Evolutionary conservation across 2,888 invertebrate species (phyloP).

Genomic region (Nomada ruficornis): DNA sequence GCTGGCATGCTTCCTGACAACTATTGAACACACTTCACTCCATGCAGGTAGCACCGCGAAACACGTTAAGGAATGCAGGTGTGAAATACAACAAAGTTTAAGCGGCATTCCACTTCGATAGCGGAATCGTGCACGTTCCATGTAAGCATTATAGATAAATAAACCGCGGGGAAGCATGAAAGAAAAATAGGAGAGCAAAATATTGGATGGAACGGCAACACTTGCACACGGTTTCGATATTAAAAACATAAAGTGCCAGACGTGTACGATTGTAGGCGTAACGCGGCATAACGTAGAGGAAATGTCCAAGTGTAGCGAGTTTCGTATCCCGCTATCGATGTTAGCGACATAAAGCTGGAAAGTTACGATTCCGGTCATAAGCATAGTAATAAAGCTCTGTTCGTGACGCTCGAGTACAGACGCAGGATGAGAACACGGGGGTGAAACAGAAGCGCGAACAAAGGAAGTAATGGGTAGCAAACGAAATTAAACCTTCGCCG

Average conservation of each 20-base stretch:
- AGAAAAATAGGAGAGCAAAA: not conserved
- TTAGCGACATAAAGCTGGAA: conserved; percentile 20
- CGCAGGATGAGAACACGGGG: not conserved
- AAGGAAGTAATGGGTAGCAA: conserved; percentile 47
- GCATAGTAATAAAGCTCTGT: conserved; percentile 47
- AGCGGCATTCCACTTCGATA: not conserved
- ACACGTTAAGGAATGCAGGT: too few species aligned
- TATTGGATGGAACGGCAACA: not conserved
- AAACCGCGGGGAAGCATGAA: not conserved
- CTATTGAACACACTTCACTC: not conserved
- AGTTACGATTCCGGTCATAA: conserved; percentile 24
- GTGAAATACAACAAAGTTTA: not conserved
- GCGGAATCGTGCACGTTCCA: not conserved
- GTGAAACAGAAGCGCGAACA: conserved; percentile 24
- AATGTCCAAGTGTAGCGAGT: conserved; percentile 8
- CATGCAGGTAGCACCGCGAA: not conserved
- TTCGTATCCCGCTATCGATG: conserved; percentile 18
- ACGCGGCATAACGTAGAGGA: conserved; percentile 1
- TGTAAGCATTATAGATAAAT: not conserved
- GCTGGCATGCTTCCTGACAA: not conserved
- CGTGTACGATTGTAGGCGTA: conserved; percentile 17
- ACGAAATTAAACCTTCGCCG: conserved; percentile 59
- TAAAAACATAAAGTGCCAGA: conserved; percentile 25
- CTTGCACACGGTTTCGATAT: conserved; percentile 24
- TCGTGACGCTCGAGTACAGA: not conserved